Conservation (phyloP, 2,888 invertebrate species). For the Crioceris asparagi region DNA sequence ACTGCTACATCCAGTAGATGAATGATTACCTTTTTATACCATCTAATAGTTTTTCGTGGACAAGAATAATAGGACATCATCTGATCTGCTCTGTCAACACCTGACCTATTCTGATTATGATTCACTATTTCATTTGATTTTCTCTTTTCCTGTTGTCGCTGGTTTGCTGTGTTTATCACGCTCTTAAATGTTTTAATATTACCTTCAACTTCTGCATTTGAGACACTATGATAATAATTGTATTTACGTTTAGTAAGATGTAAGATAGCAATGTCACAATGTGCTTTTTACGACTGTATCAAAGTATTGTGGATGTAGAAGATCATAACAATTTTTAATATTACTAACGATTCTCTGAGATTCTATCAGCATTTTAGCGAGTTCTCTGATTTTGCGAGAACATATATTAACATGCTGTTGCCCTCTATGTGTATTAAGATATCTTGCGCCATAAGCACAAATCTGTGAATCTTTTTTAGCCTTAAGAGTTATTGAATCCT, state of each 20-base stretch:
- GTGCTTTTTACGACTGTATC: constrained; percentile 9
- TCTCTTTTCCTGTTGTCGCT: constrained; percentile 1
- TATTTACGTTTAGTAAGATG: constrained; percentile 3
- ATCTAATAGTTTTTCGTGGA: constrained; percentile 26
- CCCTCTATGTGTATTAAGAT: constrained; percentile 11
- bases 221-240: background rate
- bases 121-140: constrained; percentile 4
- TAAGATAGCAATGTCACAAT: constrained; percentile 18
- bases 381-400: constrained; percentile 17
- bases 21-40: constrained; percentile 29
- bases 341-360: constrained; percentile 7
- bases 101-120: constrained; percentile 25
- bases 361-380: constrained; percentile 11
- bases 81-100: constrained; percentile 25
- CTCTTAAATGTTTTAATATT: constrained; percentile 18
- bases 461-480: constrained; percentile 13
- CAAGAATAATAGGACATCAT: constrained; percentile 26
- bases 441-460: constrained; percentile 11
- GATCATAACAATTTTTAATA: constrained; percentile 8
- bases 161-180: constrained; percentile 1
- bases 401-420: constrained; percentile 10
- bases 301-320: constrained; percentile 9
- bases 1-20: constrained; percentile 15
- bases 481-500: constrained; percentile 7
- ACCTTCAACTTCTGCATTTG: constrained; percentile 14